Evolutionary conservation across 2,888 invertebrate species (phyloP), one percentile per base, ranked within the genome.

Genomic region (Syrista parreyssii): DNA sequence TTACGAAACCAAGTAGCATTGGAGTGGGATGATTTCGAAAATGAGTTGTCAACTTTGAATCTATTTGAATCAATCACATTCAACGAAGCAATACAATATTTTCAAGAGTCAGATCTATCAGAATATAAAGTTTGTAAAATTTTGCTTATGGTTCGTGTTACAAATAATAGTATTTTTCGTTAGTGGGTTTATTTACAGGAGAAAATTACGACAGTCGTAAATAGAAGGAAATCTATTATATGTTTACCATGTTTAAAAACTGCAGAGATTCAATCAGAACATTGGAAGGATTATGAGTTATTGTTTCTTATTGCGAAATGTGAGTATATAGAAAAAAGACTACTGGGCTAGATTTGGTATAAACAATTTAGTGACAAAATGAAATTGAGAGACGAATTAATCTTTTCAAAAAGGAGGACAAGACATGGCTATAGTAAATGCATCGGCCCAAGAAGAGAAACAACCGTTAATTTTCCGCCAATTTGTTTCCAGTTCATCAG

Each of bases 381-480:
- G 12, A 32, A 30, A 34, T 12, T 4, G 12, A 30, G 30, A 72
- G 30, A 72, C 23, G 6, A n/a, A 34, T 34, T 74, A 55, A 55
- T 55, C 9, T 23, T 55, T 55, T 55, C 75, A 79, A 55, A 79
- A 83, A 3, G 80, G 80, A 71, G 76, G 75, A 40, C 78, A 71
- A 34, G 78, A 80, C 69, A 78, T 83, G 34, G 80, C 73, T 31
- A 72, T 32, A 15, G 76, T 83, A 72, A 81, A 80, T 1, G 77
- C 75, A 30, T 83, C 78, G 32, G 80, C 82, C 83, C 83, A 82
- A 32, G 33, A 73, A 15, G 79, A 78, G 75, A 81, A 84, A 68
- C 83, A 83, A n/a, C 80, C 78, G 36, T 79, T 78, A 2, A 80
- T 68, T 73, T 73, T 73, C 11, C 75, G 73, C 35, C 76, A 82